Conservation (phyloP, 2,113 vertebrate species). For the Misgurnus anguillicaudatus region DNA sequence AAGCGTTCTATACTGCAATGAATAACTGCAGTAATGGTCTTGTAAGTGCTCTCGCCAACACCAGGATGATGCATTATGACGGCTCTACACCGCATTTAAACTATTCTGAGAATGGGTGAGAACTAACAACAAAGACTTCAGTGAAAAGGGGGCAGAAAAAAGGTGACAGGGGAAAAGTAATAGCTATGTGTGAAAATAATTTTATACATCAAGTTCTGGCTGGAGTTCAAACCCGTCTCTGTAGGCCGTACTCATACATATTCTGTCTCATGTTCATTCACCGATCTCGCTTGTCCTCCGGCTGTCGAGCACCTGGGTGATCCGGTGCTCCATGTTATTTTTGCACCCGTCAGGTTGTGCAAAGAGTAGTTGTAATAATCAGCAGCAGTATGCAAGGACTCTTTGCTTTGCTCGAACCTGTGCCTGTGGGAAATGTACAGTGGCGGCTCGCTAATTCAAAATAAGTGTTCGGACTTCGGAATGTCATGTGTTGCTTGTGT, state of each 20-base stretch:
- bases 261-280: constrained; percentile 45
- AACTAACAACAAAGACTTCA: constrained; percentile 22
- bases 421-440: constrained; percentile 64
- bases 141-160: background rate
- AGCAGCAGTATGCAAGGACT: constrained; percentile 54
- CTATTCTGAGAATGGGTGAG: constrained; percentile 32
- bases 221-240: constrained; percentile 35
- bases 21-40: background rate
- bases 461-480: too few species aligned
- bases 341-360: constrained; percentile 67
- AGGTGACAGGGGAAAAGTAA: constrained; percentile 18
- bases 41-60: constrained; percentile 1
- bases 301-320: constrained; percentile 49
- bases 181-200: constrained; percentile 33
- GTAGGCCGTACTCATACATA: constrained; percentile 43
- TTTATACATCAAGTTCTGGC: constrained; percentile 38
- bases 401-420: constrained; percentile 57
- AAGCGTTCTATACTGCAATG: background rate
- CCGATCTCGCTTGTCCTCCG: constrained; percentile 39
- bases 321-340: constrained; percentile 66
- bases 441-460: too few species aligned
- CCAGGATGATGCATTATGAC: constrained; percentile 15
- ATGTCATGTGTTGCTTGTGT: too few species aligned
- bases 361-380: constrained; percentile 62
- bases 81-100: constrained; percentile 2